A percentile compares a stretch with the other conserved stretches of the same genome.
Evolutionary conservation across 1,140 invertebrate genomes (phyloP).

Genomic region (Drosophila sp.): DNA sequence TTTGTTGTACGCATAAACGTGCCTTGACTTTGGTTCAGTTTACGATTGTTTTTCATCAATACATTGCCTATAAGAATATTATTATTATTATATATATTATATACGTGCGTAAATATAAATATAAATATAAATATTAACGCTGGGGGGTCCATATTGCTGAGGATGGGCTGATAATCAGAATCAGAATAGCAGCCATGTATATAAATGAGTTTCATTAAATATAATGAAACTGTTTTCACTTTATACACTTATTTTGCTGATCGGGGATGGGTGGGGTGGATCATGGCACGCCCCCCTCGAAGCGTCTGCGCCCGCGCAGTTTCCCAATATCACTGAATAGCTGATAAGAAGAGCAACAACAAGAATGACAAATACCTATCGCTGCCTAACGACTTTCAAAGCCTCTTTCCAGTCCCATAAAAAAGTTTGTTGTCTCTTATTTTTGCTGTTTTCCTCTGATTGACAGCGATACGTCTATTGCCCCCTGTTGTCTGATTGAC

Average conservation of each 20-base stretch:
- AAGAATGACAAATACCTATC: slow-evolving; percentile 1
- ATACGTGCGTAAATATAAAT: background rate
- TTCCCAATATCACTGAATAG: slow-evolving; percentile 11
- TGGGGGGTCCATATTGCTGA: slow-evolving; percentile 24
- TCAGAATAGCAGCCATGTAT: slow-evolving; percentile 1
- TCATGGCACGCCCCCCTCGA: slow-evolving; percentile 10
- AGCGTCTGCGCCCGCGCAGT: slow-evolving; percentile 15
- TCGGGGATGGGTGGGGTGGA: slow-evolving; percentile 4
- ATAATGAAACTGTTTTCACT: slow-evolving; percentile 38
- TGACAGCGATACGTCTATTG: slow-evolving; percentile 15
- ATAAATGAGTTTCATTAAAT: slow-evolving; percentile 39
- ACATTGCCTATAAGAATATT: slow-evolving; percentile 12
- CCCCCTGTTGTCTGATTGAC: slow-evolving; percentile 25
- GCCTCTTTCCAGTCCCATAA: background rate
- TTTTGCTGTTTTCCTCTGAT: background rate
- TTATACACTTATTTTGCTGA: slow-evolving; percentile 26
- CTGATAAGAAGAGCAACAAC: slow-evolving; percentile 25
- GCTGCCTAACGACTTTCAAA: background rate
- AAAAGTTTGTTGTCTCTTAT: slow-evolving; percentile 2
- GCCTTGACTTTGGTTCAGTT: slow-evolving; percentile 17
- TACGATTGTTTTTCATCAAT: slow-evolving; percentile 17
- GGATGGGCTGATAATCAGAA: slow-evolving; percentile 37
- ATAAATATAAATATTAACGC: slow-evolving; percentile 12
- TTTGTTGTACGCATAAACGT: slow-evolving; percentile 3
- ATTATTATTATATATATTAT: background rate